phyloP scores from a whole-genome alignment of 2,113 vertebrate genomes.

The Toxostoma redivivum region DNA sequence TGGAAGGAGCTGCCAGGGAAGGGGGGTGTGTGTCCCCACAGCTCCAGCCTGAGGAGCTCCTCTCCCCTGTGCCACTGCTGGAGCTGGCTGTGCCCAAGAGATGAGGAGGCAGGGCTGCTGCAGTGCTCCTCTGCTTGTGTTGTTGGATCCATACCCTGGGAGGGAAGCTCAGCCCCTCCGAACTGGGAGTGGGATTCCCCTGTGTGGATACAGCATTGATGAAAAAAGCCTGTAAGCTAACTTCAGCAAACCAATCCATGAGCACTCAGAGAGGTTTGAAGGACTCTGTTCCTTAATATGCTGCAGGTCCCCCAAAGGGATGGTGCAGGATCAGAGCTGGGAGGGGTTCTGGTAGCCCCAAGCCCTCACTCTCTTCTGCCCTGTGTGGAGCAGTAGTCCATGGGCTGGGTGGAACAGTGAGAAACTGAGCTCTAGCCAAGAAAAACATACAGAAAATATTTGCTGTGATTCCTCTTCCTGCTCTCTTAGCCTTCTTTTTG shows the following conservation, averaged over 20 bases:
- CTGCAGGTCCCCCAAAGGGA: not conserved
- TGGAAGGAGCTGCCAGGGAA: not conserved
- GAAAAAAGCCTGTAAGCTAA: not conserved
- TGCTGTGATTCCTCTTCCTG: not conserved
- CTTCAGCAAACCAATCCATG: not conserved
- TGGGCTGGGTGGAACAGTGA: not conserved
- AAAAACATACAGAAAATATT: not conserved
- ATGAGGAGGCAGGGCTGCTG: not conserved
- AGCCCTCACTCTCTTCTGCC: not conserved
- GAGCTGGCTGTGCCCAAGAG: not conserved
- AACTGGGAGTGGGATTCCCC: not conserved
- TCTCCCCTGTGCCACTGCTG: not conserved
- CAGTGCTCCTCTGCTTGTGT: rapidly evolving
- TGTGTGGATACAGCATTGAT: not conserved
- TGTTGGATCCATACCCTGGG: not conserved
- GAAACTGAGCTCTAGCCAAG: not conserved
- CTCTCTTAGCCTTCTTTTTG: not conserved
- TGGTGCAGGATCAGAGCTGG: not conserved
- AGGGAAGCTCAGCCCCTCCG: not conserved
- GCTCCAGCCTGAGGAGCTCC: not conserved
- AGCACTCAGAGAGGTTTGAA: not conserved
- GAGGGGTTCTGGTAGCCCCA: not conserved
- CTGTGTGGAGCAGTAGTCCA: not conserved
- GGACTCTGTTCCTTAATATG: not conserved
- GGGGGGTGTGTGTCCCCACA: rapidly evolving